Evolutionary conservation across 2,888 invertebrate genomes (phyloP), one percentile per base, ranked within the genome.

Genomic region (Drosophila putrida): DNA sequence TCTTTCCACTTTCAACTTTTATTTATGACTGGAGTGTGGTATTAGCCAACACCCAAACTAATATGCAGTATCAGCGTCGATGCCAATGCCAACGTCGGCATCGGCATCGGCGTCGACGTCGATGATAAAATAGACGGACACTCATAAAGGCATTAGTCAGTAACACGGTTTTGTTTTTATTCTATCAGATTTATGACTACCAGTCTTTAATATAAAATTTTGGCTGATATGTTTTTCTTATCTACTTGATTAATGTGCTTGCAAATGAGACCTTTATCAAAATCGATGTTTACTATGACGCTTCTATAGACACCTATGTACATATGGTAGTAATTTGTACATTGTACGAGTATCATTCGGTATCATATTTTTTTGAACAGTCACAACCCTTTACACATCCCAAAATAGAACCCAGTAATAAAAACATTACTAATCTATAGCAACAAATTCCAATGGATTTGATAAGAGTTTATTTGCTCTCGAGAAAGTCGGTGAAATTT

Each of bases 171-270:
- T 62, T 43, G 13, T 53, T 39, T 39, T 66, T 74, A 59, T 39
- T 39, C 59, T 74, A 59, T 68, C 60, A 68, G 69, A 55, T 68
- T 68, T 71, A 75, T 55, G 68, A 55, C 41, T 38, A 38, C 25
- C 43, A 11, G 20, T 64, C 6, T 33, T 55, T 36, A 36, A 54
- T 58, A 55, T 28, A 25, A 33, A 44, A 58, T 41, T 41, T 59
- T 8, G 31, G 13, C 15, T 68, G 50, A 60, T 51, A 47, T 74
- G 54, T 27, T 43, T 8, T 8, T 6, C 28, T 68, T 72, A 69
- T 75, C 72, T 47, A 13, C 5, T 15, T 47, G 41, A 38, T 60
- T 47, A 61, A 15, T 71, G 50, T 60, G 55, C 27, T 51, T 67
- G 54, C 44, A 59, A 74, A 51, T 67, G 38, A 60, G 38, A 20